Evolutionary conservation across 2,888 invertebrate species (phyloP), one percentile per base, ranked within the genome.

Genomic region (Campaea margaritaria): DNA sequence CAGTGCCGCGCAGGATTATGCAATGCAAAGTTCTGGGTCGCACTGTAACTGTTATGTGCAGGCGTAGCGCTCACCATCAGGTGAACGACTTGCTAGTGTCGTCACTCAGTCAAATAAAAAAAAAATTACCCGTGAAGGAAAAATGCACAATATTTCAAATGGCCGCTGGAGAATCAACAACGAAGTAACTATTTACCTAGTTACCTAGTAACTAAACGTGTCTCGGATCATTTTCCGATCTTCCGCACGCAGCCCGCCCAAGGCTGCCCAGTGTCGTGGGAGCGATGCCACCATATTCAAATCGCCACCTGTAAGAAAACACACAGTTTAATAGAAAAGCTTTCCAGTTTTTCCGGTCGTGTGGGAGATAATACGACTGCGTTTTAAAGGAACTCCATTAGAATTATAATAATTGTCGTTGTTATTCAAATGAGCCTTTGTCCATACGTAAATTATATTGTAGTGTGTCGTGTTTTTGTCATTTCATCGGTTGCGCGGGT

Each of bases 301-400:
- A 88, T 87, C 71, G 74, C 64, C 67, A 39, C n/a, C 45, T 71
- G 65, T 67, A 80, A 62, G 75, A 75, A 79, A 78, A 76, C 79
- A 76, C 79, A 78, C 75, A 13, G 66, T 75, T 81, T 82, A 81
- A 83, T 81, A 79, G 85, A 86, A 84, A 83, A 83, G 79, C 85
- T 83, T 87, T 87, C 89, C 88, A 80, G 91, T 91, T 91, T 89
- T 90, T 89, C 90, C 89, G 86, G 90, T 87, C 83, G 68, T 73
- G 80, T 86, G 81, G 82, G 81, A 81, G 74, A 42, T 51, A 50
- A 16, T 46, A 51, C 43, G 50, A 73, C 72, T 72, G 73, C 74
- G 71, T 82, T 82, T 83, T 79, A 81, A 82, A 78, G 78, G 82
- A 85, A 87, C 84, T 70, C 79, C 81, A 85, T 85, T 80, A 80